Percentiles rank a stretch among this genome's conserved stretches.
phyloP scores from a whole-genome alignment of 2,888 invertebrate genomes.

The Lysandra bellargus region DNA sequence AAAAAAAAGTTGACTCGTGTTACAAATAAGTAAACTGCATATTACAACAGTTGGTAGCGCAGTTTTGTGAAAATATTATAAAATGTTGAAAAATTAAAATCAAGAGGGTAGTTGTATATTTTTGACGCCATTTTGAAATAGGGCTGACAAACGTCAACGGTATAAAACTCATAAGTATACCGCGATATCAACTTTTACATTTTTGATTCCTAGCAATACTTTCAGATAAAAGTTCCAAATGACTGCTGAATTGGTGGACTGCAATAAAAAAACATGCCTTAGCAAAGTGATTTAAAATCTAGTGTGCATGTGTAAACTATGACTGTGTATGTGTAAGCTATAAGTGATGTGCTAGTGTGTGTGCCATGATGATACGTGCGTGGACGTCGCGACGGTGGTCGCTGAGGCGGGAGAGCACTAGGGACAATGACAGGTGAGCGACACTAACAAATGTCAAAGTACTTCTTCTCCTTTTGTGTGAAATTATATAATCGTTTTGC shows the following conservation, averaged over 20 bases:
- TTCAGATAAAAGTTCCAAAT: neutral
- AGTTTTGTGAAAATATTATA: neutral
- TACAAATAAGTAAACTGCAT: neutral
- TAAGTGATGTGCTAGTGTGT: slow-evolving; percentile 31
- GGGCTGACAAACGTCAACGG: neutral
- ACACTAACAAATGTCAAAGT: neutral
- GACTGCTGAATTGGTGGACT: neutral
- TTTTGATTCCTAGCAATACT: neutral
- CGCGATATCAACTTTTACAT: neutral
- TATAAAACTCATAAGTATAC: neutral
- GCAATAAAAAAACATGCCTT: neutral
- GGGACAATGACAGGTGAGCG: slow-evolving; percentile 74
- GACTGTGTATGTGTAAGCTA: slow-evolving; percentile 1
- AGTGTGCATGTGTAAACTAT: neutral
- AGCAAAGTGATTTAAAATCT: neutral
- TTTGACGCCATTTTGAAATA: neutral
- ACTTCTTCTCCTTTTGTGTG: neutral
- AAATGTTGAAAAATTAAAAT: neutral
- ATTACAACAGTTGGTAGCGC: neutral
- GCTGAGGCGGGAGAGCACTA: slow-evolving; percentile 70
- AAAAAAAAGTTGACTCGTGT: neutral
- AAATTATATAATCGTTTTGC: too few species aligned
- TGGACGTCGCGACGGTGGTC: slow-evolving; percentile 74
- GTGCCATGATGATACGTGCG: slow-evolving; percentile 62
- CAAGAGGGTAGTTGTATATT: neutral